phyloP scores from a whole-genome alignment of 2,888 invertebrate genomes.

The Diploptera punctata region DNA sequence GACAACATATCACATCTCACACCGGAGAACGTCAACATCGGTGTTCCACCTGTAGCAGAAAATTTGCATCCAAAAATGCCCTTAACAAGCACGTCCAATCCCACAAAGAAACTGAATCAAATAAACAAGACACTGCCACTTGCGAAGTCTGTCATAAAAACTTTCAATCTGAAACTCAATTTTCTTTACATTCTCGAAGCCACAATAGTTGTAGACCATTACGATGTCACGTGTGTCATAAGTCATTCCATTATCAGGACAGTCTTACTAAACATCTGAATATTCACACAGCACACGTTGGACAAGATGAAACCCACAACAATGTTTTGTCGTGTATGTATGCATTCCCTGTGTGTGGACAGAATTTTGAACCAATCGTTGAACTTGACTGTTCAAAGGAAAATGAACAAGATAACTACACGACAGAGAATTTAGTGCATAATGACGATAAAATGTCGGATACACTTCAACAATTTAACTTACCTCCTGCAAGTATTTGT shows the following conservation, averaged over 20 bases:
- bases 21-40: conserved; percentile 42
- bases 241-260: conserved; percentile 33
- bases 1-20: conserved; percentile 44
- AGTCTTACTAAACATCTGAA: conserved; percentile 36
- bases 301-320: not conserved
- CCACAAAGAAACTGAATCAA: not conserved
- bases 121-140: not conserved
- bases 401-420: not conserved
- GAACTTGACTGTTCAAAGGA: not conserved
- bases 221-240: conserved; percentile 33
- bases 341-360: conserved; percentile 32
- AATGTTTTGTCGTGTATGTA: conserved; percentile 28
- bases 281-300: not conserved
- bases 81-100: conserved; percentile 44
- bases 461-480: too few species aligned
- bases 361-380: conserved; percentile 3
- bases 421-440: not conserved
- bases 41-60: conserved; percentile 45
- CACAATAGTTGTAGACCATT: conserved; percentile 28
- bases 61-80: conserved; percentile 44
- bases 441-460: not conserved
- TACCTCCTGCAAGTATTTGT: not conserved
- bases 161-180: conserved; percentile 20
- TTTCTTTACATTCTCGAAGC: conserved; percentile 21
- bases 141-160: conserved; percentile 35